phyloP scores from a whole-genome alignment of 2,888 invertebrate genomes.

The Mystacides longicornis region DNA sequence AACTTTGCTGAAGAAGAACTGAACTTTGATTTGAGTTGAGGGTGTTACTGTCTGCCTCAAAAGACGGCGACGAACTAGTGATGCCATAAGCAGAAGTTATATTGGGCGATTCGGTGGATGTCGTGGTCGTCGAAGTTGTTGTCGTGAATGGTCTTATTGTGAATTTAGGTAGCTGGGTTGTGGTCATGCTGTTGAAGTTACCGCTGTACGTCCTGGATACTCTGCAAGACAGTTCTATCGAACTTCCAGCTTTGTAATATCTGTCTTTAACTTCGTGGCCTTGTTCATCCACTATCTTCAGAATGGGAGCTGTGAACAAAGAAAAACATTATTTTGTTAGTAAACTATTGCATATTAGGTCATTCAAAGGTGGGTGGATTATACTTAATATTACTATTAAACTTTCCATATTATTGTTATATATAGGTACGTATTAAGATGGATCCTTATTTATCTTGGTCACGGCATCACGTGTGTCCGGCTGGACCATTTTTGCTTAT shows the following conservation, averaged over 20 bases:
- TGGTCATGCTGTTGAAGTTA: conserved; percentile 25
- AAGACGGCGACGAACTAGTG: not conserved
- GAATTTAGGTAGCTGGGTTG: conserved; percentile 8
- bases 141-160: conserved; percentile 30
- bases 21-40: not conserved
- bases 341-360: not conserved
- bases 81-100: not conserved
- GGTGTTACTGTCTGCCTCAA: not conserved
- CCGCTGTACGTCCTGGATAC: conserved; percentile 41
- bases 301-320: conserved; percentile 54
- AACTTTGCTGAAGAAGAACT: too few species aligned
- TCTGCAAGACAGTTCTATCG: conserved; percentile 60
- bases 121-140: conserved; percentile 32
- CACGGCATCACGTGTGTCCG: too few species aligned
- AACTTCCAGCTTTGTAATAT: conserved; percentile 67
- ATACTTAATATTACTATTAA: too few species aligned
- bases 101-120: conserved; percentile 18
- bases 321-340: conserved; percentile 3
- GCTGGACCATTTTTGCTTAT: too few species aligned
- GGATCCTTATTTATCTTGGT: too few species aligned
- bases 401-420: too few species aligned
- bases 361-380: too few species aligned
- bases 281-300: conserved; percentile 63
- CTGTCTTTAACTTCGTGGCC: conserved; percentile 62
- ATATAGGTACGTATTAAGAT: too few species aligned